These are phyloP conservation scores for Erpornis zantholeuca DNA, from an alignment of 2,113 vertebrate genomes.

Conservation along the genomic window DNA sequence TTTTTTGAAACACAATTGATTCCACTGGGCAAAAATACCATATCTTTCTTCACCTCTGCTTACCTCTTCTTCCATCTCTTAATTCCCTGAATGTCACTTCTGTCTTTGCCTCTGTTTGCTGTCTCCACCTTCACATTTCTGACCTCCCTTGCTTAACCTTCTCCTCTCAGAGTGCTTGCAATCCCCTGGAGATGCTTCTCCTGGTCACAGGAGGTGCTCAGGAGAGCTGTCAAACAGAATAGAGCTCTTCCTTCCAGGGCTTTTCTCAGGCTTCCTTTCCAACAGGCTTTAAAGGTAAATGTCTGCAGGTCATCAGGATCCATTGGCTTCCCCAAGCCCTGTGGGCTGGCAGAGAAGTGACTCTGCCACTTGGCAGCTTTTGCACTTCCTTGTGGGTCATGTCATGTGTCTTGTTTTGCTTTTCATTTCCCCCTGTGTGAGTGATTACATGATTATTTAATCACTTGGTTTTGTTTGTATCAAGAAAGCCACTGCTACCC, in stretches of 20 bases:
- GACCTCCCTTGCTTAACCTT: neutral
- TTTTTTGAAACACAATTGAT: neutral
- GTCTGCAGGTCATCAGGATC: neutral
- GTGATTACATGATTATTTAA: neutral
- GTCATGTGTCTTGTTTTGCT: neutral
- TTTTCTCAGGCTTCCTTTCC: neutral
- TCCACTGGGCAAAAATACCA: neutral
- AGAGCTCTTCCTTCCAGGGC: neutral
- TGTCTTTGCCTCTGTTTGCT: neutral
- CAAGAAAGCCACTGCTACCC: neutral
- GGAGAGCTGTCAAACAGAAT: neutral
- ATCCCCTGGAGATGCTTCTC: neutral
- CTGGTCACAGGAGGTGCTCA: neutral
- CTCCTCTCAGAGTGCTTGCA: neutral
- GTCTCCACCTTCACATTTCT: neutral
- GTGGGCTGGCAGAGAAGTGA: neutral
- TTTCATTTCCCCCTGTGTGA: neutral
- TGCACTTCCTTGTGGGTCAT: neutral
- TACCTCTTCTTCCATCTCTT: neutral
- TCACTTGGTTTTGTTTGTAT: neutral
- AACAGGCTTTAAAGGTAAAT: neutral
- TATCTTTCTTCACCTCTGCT: neutral
- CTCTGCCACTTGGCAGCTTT: neutral
- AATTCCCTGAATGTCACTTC: neutral
- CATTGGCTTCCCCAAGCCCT: neutral